Evolutionary conservation across 2,888 invertebrate genomes (phyloP), one percentile per base, ranked within the genome.

Genomic region (Diaphora mendica): DNA sequence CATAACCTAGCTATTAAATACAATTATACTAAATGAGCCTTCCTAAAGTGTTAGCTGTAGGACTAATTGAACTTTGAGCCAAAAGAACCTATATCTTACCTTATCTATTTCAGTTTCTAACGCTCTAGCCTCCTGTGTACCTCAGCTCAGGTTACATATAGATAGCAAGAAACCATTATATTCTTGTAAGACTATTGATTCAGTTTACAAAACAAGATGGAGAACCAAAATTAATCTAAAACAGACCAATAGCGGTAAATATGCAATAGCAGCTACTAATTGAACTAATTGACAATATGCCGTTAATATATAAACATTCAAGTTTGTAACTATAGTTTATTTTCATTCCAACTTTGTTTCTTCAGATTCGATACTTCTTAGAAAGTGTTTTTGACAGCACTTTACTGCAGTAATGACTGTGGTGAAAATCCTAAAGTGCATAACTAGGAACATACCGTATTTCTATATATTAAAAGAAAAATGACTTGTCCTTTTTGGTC

Each of bases 401-500:
- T 44, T 44, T 17, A 44, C 17, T 44, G 7, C 17, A 44, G 17
- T 44, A 44, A 48, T 48, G 5, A 48, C 20, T 48, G 26, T 39
- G 8, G 44, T 13, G 39, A 3, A 20, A 17, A 59, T 17, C 26
- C 30, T 30, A 23, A 59, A 39, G 8, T 68, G 51, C 65, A 8
- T 33, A 74, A 64, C 9, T 20, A 51, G 73, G 70, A 77, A 48
- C 11, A 69, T n/a, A 33, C 77, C 72, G 68, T 62, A 48, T 65
- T 69, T 75, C 74, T 77, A 79, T 79, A 80, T 79, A 79, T 79
- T 72, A 64, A 71, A 72, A 82, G 78, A 85, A 86, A 88, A 88
- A 88, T 82, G 80, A 62, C 42, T 59, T 81, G 78, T 84, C 83
- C 85, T 64, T 59, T 85, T 83, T 81, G 73, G 75, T 71, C 82